Base-by-base conservation (phyloP, 2,888 invertebrate genomes). In the Lasiommata megera region DNA sequence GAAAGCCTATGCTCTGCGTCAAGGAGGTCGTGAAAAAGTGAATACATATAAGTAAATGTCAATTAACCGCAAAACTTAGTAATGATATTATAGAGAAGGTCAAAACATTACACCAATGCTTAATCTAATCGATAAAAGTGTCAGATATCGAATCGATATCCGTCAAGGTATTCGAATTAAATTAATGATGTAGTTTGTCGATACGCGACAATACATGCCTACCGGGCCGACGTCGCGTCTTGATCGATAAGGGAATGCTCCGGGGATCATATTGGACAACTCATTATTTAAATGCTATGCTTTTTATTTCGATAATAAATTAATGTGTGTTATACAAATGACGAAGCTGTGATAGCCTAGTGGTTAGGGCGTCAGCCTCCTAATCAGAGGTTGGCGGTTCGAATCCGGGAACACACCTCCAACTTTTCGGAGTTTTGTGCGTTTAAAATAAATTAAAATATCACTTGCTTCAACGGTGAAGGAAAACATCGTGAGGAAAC, bases 141-240 rank as follows among this genome's bases (percentile, higher is more conserved):
- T 64, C 61, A 62, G 62, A 64, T 47, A 56, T 62, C 60, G 53
- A 67, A 65, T 69, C 59, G 65, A 69, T 67, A 62, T 65, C 60
- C 52, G 56, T 64, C 61, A 64, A 46, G 37, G 31, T 64, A 65
- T 66, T 63, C 59, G 61, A 70, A 67, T 79, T 71, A 73, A 75
- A 82, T 79, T 76, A 78, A 79, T 74, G 79, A 78, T 75, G 72
- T 74, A 70, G 70, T 66, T 71, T 67, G 69, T 76, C 70, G 77
- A 82, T 81, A 80, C 76, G 77, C 72, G 84, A 80, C 84, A 80
- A 80, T 75, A 74, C 65, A 56, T 54, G 63, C 59, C 64, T 58
- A 62, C 58, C 48, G 64, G 44, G 38, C 60, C 58, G 61, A 58
- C 63, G 61, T 55, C 63, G 61, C 62, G 61, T 56, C 58, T 58